Base-by-base conservation (phyloP, 1,140 invertebrate species). In the Orchesella cincta region DNA sequence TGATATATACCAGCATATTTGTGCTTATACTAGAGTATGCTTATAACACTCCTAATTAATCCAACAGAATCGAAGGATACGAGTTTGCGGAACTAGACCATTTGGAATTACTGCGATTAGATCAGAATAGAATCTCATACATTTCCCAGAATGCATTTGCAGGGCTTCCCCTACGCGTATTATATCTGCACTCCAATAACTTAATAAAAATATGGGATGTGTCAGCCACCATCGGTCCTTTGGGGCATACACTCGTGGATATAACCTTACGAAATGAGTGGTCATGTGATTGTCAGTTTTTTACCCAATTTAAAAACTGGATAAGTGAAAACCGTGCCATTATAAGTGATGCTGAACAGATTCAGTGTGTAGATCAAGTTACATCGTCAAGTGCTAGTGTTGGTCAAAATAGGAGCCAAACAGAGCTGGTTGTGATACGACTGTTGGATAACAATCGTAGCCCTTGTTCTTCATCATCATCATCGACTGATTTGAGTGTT, bases 281-380 rank as follows among this genome's bases (percentile, higher is more conserved):
- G 94, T 91, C 91, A 34, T 96, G 95, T 85, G 91, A 93, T 76
- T 96, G 95, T 86, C 90, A 92, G 79, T 94, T 93, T 83, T 89
- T 92, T 12, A 90, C 92, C 83, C 89, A 90, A 83, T 90, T 94
- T 82, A 89, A 92, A 76, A 91, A 94, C 83, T 96, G 93, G 90
- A 88, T 92, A 75, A 88, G 76, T 35, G 81, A 82, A 46, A 78
- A 77, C 51, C 76, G 71, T 67, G 77, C 78, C 74, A 80, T 79
- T 75, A 75, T 82, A 23, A 77, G 75, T 73, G 81, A 82, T 52
- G 78, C 67, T 14, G 54, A 26, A 39, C 76, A 76, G 79, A 64
- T 80, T 54, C 79, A 82, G 12, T 82, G 81, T 79, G 79, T 80
- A 2, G 81, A 82, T 62, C 79, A 80, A 76, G 79, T 79, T 14